phyloP scores from a whole-genome alignment of 1,140 invertebrate genomes.

The Hylaeus anthracinus region DNA sequence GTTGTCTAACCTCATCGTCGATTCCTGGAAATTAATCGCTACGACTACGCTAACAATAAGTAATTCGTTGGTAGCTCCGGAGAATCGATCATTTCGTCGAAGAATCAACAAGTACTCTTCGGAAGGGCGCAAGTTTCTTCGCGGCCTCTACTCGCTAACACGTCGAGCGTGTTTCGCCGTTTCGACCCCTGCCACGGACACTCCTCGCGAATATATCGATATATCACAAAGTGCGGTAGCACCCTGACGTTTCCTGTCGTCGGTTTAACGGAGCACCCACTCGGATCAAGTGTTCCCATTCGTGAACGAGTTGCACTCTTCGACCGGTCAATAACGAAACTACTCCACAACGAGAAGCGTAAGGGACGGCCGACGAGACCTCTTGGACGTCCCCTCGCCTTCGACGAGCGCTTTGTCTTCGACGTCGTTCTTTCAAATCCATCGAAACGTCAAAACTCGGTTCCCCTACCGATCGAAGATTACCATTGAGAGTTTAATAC shows the following conservation, averaged over 20 bases:
- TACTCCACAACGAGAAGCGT: slow-evolving; percentile 22
- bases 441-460: slow-evolving; percentile 26
- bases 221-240: slow-evolving; percentile 73
- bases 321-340: slow-evolving; percentile 60
- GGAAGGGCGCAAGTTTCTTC: slow-evolving; percentile 16
- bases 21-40: no score
- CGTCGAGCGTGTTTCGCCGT: slow-evolving; percentile 41
- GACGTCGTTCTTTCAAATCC: slow-evolving; percentile 2
- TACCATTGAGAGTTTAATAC: not conserved
- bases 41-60: no score
- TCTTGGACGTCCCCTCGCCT: slow-evolving; percentile 18
- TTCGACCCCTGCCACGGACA: slow-evolving; percentile 59
- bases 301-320: slow-evolving; percentile 70
- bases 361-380: slow-evolving; percentile 12
- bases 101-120: slow-evolving; percentile 78
- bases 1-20: no score
- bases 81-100: slow-evolving; percentile 31
- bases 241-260: slow-evolving; percentile 77
- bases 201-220: slow-evolving; percentile 72
- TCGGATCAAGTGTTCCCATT: slow-evolving; percentile 78
- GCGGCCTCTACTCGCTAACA: slow-evolving; percentile 21
- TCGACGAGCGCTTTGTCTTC: slow-evolving; percentile 37
- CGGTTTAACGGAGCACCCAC: slow-evolving; percentile 77
- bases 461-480: not conserved
- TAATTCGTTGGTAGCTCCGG: no score